phyloP scores from a whole-genome alignment of 2,888 invertebrate genomes.

The Drosophila atroscutellata region DNA sequence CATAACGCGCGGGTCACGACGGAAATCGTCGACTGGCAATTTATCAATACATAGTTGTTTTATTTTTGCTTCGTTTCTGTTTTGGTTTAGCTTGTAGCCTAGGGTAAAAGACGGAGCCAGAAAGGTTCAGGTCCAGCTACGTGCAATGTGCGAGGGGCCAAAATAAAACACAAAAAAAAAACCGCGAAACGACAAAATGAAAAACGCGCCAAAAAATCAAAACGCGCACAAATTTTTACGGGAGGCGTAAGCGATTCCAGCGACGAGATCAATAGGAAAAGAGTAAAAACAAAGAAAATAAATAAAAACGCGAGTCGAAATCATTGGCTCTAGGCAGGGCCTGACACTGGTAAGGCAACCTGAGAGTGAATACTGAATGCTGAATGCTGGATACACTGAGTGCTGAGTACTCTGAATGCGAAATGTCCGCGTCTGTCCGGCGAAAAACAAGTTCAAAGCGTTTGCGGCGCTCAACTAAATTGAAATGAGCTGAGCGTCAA shows the following conservation, averaged over 20 bases:
- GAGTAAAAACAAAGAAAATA: not conserved
- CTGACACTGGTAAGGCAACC: conserved; percentile 34
- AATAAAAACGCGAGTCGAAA: conserved; percentile 43
- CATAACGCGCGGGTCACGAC: conserved; percentile 84
- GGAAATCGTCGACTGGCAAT: conserved; percentile 83
- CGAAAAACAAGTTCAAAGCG: conserved; percentile 80
- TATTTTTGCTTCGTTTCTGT: conserved; percentile 24
- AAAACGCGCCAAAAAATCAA: conserved; percentile 78
- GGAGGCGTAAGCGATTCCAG: conserved; percentile 54
- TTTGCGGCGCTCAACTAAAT: conserved; percentile 82
- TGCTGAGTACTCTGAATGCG: conserved; percentile 17
- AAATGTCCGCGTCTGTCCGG: conserved; percentile 54
- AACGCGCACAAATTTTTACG: conserved; percentile 68
- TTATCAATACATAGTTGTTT: conserved; percentile 81
- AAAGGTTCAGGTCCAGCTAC: conserved; percentile 64
- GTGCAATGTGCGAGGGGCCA: conserved; percentile 55
- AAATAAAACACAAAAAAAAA: conserved; percentile 16
- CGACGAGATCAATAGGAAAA: conserved; percentile 64
- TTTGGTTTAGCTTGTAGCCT: conserved; percentile 41
- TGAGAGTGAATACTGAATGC: conserved; percentile 8
- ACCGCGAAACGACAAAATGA: conserved; percentile 51
- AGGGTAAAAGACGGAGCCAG: conserved; percentile 54
- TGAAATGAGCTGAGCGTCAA: conserved; percentile 72
- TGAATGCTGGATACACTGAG: conserved; percentile 9
- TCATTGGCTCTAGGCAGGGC: conserved; percentile 49